Evolutionary conservation across 2,113 vertebrate genomes (phyloP).

Genomic region (Monopterus albus): DNA sequence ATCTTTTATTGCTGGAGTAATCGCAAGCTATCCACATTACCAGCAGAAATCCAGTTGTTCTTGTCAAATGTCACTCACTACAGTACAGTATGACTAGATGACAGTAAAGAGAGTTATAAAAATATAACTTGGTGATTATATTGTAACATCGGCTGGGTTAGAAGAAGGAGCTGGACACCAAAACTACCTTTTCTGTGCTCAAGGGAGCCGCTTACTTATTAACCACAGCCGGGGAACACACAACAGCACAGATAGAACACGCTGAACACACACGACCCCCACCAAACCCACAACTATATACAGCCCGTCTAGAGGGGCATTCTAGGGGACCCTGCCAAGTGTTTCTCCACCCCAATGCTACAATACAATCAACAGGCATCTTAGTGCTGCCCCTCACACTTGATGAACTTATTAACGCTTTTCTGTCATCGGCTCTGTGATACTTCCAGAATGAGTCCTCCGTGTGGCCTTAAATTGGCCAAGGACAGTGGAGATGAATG

Average conservation of each 20-base stretch:
- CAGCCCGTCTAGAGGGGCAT: too few relatives aligned
- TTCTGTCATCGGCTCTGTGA: conserved; percentile 52
- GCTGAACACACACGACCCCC: too few relatives aligned
- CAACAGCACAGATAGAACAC: too few relatives aligned
- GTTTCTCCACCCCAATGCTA: too few relatives aligned
- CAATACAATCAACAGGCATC: too few relatives aligned
- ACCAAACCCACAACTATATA: too few relatives aligned
- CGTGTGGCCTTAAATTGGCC: conserved; percentile 59
- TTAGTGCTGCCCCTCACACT: conserved; percentile 21
- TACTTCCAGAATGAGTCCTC: conserved; percentile 57
- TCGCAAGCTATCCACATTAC: neutral
- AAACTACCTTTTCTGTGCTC: too few relatives aligned
- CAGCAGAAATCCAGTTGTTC: neutral
- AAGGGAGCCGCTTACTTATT: too few relatives aligned
- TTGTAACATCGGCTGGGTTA: too few relatives aligned
- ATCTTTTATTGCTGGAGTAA: neutral
- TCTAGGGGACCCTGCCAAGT: too few relatives aligned
- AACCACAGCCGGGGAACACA: too few relatives aligned
- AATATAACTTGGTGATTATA: conserved; percentile 19
- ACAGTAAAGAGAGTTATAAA: conserved; percentile 3
- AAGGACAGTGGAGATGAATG: conserved; percentile 78
- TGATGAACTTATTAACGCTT: conserved; percentile 46
- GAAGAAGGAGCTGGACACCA: too few relatives aligned
- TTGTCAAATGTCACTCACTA: neutral
- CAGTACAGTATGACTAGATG: neutral